Base-by-base conservation (phyloP, 2,888 invertebrate species). In the Andrena marginata region DNA sequence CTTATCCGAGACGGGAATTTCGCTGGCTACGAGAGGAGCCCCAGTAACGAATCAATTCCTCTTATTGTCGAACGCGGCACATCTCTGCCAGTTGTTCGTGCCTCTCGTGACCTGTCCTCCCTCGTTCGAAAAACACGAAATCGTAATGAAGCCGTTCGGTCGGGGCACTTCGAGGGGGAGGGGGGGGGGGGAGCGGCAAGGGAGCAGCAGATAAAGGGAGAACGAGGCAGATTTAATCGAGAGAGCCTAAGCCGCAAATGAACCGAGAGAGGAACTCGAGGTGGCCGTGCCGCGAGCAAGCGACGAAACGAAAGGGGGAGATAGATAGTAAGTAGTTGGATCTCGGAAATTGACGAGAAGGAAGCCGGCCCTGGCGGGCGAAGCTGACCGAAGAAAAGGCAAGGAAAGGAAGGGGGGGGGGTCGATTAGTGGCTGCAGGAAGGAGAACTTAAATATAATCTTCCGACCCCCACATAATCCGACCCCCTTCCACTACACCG, bases 371-470 rank as follows among this genome's bases (percentile, higher is more conserved):
- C 20, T 5, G n/a, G 56, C 29, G n/a, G 31, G 8, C 59, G 60
- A 31, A 54, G 42, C 42, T 33, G 51, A n/a, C 26, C 35, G 73
- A 67, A 33, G 29, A 26, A 63, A 60, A 65, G 77, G 68, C 68
- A 69, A 65, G 71, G 56, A 80, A 48, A n/a, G 70, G 69, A 3
- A 13, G 16, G 42, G 35, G 42, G 13, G 13, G 65, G 77, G 75
- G 87, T 88, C 86, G 88, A 90, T 89, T 85, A 90, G 86, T 60
- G 72, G 73, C 78, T 71, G 77, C 74, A 79, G 80, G 69, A 87
- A 82, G 86, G 56, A 82, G 90, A 87, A 88, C 90, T 90, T 87
- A 88, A 87, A 87, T 87, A 88, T 88, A 89, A 90, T 90, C 89
- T 86, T 86, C 84, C 85, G 82, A 78, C 83, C 70, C 75, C 62